phyloP scores from a whole-genome alignment of 2,113 vertebrate genomes.

The Romanogobio albipinnatus region DNA sequence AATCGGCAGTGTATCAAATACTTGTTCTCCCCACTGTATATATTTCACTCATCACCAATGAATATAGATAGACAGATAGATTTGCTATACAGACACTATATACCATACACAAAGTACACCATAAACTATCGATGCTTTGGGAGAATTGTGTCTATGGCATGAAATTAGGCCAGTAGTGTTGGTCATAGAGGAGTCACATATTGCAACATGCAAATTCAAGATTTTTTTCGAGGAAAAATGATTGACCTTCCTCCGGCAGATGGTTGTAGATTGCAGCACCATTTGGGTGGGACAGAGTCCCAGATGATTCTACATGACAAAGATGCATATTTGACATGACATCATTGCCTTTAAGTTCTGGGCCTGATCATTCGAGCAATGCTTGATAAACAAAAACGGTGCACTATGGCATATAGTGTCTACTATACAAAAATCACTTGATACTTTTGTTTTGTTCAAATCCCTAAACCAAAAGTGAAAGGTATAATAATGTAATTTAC shows the following conservation, averaged over 20 bases:
- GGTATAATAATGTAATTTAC: background rate
- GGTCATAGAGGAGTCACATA: conserved; percentile 1
- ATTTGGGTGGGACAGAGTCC: conserved; percentile 1
- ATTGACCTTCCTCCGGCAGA: conserved; percentile 41
- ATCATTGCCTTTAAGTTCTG: conserved; percentile 4
- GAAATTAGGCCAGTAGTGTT: conserved; percentile 44
- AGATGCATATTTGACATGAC: conserved; percentile 38
- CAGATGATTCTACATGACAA: background rate
- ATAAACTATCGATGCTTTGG: background rate
- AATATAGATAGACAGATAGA: too few species aligned
- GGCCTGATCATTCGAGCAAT: conserved; percentile 22
- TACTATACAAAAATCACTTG: background rate
- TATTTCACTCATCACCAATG: too few species aligned
- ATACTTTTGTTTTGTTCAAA: background rate
- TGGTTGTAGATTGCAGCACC: conserved; percentile 27
- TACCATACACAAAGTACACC: background rate
- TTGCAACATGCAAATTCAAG: conserved; percentile 36
- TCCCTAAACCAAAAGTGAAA: background rate
- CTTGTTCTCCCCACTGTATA: too few species aligned
- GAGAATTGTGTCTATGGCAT: conserved; percentile 44
- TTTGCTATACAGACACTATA: background rate
- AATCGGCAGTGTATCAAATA: too few species aligned
- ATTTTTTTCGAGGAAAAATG: conserved; percentile 38
- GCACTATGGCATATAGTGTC: background rate
- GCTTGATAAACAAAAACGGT: background rate